Conservation (phyloP, 1,140 invertebrate species). For the Tetragnatha versicolor region DNA sequence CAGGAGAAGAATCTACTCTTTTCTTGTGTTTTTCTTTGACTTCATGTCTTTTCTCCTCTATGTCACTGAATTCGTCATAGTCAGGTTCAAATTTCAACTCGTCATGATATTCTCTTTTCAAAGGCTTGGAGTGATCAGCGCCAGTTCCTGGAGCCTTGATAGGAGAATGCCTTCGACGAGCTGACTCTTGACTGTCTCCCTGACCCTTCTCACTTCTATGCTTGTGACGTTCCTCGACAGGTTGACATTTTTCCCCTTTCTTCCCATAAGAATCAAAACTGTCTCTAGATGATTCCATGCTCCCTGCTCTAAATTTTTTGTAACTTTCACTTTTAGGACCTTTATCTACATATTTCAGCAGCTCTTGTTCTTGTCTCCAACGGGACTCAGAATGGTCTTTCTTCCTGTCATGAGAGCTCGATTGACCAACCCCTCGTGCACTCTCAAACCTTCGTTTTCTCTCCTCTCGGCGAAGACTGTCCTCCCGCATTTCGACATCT, state of each 20-base stretch:
- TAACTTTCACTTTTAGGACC: background rate
- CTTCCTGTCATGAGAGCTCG: background rate
- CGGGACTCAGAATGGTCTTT: too few relatives aligned
- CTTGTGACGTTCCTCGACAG: background rate
- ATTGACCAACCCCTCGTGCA: background rate
- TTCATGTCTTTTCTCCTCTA: conserved; percentile 12
- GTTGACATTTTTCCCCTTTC: background rate
- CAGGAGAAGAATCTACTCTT: conserved; percentile 16
- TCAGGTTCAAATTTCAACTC: conserved; percentile 78
- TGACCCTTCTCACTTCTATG: background rate
- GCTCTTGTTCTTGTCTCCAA: conserved; percentile 24
- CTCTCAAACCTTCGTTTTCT: background rate
- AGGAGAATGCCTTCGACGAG: conserved; percentile 20
- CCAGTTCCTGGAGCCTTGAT: conserved; percentile 22
- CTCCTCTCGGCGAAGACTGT: conserved; percentile 28
- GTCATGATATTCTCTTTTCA: conserved; percentile 62
- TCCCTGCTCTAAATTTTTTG: conserved; percentile 14
- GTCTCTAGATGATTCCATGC: conserved; percentile 4
- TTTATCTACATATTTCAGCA: background rate
- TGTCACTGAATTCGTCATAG: conserved; percentile 68
- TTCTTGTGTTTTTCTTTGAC: conserved; percentile 16
- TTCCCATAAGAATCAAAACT: conserved; percentile 14
- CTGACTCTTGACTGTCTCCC: background rate
- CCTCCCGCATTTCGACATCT: background rate
- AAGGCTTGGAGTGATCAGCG: background rate